Percentiles rank a stretch among this genome's conserved stretches.
phyloP scores from a whole-genome alignment of 2,797 vertebrate genomes.

The Spinus olivaceus region DNA sequence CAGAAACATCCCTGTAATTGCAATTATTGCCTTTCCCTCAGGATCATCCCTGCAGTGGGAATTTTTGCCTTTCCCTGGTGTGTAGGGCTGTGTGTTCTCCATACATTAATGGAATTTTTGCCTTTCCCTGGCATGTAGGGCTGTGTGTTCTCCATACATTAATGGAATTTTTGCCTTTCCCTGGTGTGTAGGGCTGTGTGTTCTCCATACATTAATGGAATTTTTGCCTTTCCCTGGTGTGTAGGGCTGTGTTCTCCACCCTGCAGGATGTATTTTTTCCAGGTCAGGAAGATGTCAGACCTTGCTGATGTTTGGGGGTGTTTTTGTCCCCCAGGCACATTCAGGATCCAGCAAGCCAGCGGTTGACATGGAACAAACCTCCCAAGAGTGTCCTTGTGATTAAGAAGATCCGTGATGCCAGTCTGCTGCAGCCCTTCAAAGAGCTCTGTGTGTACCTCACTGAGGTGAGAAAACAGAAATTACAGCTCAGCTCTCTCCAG shows the following conservation, averaged over 20 bases:
- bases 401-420: slow-evolving; percentile 92
- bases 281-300: not conserved
- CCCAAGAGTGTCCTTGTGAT: slow-evolving; percentile 97
- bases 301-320: not conserved
- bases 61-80: no score
- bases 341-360: slow-evolving; percentile 96
- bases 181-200: not conserved
- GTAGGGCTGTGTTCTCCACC: not conserved
- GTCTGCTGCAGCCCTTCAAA: slow-evolving; percentile 92
- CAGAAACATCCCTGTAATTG: fast-evolving
- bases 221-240: not conserved
- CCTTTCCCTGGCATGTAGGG: no score
- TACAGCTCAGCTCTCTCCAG: fast-evolving
- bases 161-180: no score
- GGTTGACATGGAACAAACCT: slow-evolving; percentile 95
- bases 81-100: no score
- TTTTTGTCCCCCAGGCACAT: slow-evolving; percentile 84
- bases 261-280: not conserved
- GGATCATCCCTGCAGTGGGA: fast-evolving
- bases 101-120: no score
- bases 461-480: slow-evolving; percentile 73
- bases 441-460: slow-evolving; percentile 92
- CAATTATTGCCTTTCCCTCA: not conserved
- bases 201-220: no score
- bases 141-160: no score